Percentiles rank a stretch among this genome's conserved stretches.
Conservation (phyloP, 2,797 vertebrate species). For the Muscicapa comitata region DNA sequence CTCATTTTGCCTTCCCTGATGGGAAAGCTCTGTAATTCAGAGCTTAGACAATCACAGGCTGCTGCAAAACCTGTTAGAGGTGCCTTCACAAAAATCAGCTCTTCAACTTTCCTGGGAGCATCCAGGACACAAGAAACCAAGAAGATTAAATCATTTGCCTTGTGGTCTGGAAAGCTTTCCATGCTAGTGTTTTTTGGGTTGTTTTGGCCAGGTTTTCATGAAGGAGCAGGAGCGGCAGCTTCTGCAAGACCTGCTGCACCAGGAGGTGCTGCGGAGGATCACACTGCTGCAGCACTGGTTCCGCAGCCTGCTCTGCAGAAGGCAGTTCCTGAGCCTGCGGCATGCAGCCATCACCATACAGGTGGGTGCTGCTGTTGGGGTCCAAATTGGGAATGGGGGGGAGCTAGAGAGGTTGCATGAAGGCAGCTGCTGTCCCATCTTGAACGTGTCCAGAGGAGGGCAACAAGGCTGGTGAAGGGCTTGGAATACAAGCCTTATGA, state of each 20-base stretch:
- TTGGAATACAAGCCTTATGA: too few species aligned
- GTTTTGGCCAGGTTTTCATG: conserved; percentile 84
- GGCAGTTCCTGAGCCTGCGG: conserved; percentile 84
- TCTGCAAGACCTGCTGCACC: conserved; percentile 88
- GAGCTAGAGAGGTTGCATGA: neutral
- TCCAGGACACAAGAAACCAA: neutral
- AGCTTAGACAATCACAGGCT: neutral
- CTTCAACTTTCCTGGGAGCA: neutral
- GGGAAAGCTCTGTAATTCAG: neutral
- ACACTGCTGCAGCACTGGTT: conserved; percentile 85
- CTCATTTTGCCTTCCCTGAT: neutral
- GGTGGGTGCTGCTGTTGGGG: conserved; percentile 70
- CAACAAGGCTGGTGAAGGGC: too few species aligned
- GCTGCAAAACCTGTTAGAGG: neutral
- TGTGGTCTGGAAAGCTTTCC: neutral
- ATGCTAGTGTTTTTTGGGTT: neutral
- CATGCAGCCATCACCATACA: conserved; percentile 84
- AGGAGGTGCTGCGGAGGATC: conserved; percentile 88
- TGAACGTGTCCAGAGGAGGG: too few species aligned
- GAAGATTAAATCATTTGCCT: neutral
- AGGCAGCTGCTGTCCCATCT: neutral
- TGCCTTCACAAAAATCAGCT: neutral
- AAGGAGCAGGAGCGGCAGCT: conserved; percentile 88
- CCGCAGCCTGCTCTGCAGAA: conserved; percentile 84
- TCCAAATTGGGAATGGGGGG: neutral